Evolutionary conservation across 2,113 vertebrate species (phyloP), one percentile per base, ranked within the genome.

Genomic region (Myanophis thanlyinensis): DNA sequence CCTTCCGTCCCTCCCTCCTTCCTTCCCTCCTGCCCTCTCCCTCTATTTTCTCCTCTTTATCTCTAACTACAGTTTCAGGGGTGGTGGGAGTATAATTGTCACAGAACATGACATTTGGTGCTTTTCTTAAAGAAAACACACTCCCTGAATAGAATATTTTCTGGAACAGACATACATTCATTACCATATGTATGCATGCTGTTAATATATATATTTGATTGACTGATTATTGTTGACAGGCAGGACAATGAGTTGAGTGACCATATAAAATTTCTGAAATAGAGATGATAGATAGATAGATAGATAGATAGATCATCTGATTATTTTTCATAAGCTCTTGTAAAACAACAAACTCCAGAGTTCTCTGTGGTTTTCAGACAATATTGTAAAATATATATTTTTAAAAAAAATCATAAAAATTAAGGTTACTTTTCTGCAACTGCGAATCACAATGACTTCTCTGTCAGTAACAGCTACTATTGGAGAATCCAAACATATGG

Each of bases 1-100:
- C 20, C 0, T 1, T 6, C 20, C 1, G 1, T 0, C 22, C 2
- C 2, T 53, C 6, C 2, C 2, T 54, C 5, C 3, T 3, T 15
- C 49, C 12, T 13, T 51, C 13, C 2, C 51, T 18, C 6, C 2
- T n/a, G n/a, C 23, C 7, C 54, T 25, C 53, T 8, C 22, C 7
- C 53, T 25, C 22, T 23, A 6, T 25, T 23, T 23, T 8, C 25
- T 25, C 25, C 3, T 1, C 54, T 27, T 10, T 59, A 8, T 59
- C 56, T 27, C 56, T 47, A 18, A 91, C 13, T 27, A 54, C 51
- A 85, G 44, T 91, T 91, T 85, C 73, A 85, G 90, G 9, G 13
- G 11, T 54, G 13, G 67, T 51, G 20, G 46, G 44, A 49, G 53
- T 40, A 22, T 87, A n/a, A 27, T 25, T 62, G 13, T 91, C 84